Conservation (phyloP, 2,113 vertebrate genomes). For the Leptocoma aspasia region DNA sequence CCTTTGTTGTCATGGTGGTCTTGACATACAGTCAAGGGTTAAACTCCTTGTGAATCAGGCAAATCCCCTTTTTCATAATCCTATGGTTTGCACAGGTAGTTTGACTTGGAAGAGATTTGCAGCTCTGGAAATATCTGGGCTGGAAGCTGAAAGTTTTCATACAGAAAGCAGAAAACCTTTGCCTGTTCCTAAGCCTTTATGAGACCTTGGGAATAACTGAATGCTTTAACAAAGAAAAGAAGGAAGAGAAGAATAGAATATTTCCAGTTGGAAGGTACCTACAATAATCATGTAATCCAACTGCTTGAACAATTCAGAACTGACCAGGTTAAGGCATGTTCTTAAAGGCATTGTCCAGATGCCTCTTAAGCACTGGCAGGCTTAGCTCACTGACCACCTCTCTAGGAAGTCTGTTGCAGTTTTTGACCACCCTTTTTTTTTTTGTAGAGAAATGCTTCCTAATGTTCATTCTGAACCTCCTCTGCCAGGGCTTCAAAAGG, state of each 20-base stretch:
- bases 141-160: background rate
- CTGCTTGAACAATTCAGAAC: background rate
- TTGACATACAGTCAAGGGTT: background rate
- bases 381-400: no score
- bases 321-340: background rate
- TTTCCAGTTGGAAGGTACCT: background rate
- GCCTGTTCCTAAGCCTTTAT: background rate
- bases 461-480: background rate
- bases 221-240: background rate
- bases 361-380: background rate
- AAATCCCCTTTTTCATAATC: background rate
- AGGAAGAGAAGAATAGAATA: background rate
- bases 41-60: background rate
- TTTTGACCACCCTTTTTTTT: background rate
- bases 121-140: background rate
- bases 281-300: background rate
- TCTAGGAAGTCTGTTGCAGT: background rate
- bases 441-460: background rate
- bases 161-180: background rate
- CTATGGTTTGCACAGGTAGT: background rate
- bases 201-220: background rate
- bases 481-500: background rate
- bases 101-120: background rate
- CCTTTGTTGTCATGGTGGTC: background rate
- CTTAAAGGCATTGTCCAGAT: background rate